Evolutionary conservation across 2,888 invertebrate genomes (phyloP), one percentile per base, ranked within the genome.

Genomic region (Branchipolynoe longqiensis): DNA sequence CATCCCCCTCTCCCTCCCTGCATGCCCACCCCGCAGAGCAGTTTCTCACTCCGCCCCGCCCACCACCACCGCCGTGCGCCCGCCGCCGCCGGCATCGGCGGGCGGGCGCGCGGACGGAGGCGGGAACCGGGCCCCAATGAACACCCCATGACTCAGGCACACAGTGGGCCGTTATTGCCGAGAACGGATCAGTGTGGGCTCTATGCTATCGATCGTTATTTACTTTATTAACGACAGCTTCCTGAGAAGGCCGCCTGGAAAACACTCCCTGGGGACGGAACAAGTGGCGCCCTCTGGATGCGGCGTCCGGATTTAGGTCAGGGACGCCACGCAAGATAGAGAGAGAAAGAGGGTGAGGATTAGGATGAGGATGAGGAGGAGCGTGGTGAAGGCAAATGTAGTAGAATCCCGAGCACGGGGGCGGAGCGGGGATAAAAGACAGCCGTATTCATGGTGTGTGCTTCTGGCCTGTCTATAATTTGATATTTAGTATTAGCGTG

Each of bases 141-240:
- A 36, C 4, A 38, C 36, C 1, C 33, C 69, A n/a, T 69, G 69
- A 69, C 36, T 69, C 69, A 69, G 69, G 33, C 62, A 25, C 25
- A 3, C 62, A 62, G 8, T 31, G 18, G 62, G 28, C 69, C 18
- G 36, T 62, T 4, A 25, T 25, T 33, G 36, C 38, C 38, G 38
- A 22, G 38, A 22, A 33, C 8, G 36, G 8, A 33, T 14, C 36
- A 1, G 12, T 14, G 14, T 14, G 38, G 69, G n/a, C 69, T 69
- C 69, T 69, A 69, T n/a, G 69, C 69, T 69, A 69, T 69, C 69
- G 69, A 69, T 69, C 69, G 36, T 69, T 69, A 69, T 69, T 69
- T 69, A 69, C 69, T 69, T 69, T 69, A 69, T 69, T 69, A 69
- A 69, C 69, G 69, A 69, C 69, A 36, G 69, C 4, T 25, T 69